phyloP scores from a whole-genome alignment of 2,113 vertebrate genomes.

The Passer montanus region DNA sequence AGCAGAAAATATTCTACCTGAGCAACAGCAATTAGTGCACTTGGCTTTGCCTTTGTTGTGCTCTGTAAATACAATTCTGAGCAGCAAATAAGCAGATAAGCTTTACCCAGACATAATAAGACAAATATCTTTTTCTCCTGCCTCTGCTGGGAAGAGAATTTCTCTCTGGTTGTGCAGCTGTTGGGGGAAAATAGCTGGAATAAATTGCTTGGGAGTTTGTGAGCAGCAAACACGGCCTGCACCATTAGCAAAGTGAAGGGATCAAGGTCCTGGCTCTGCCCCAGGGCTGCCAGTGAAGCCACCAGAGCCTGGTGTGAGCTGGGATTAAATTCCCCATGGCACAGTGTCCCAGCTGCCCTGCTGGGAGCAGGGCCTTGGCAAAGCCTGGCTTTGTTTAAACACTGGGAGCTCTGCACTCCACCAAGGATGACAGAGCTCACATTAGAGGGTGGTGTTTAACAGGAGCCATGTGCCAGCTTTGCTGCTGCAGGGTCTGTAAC shows the following conservation, averaged over 20 bases:
- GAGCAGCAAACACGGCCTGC: neutral
- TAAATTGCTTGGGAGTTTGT: neutral
- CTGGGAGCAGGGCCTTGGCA: neutral
- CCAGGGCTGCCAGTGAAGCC: neutral
- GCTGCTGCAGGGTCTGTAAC: neutral
- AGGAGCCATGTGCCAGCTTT: neutral
- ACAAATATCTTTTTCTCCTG: neutral
- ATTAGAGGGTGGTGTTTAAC: neutral
- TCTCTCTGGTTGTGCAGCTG: constrained; percentile 24
- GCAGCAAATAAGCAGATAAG: constrained; percentile 24
- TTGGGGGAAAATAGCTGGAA: constrained; percentile 18
- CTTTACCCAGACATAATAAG: neutral
- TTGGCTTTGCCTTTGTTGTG: constrained; percentile 14
- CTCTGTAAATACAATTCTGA: constrained; percentile 16
- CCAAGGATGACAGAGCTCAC: neutral
- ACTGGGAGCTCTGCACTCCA: neutral
- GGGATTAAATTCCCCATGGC: neutral
- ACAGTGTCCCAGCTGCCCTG: neutral
- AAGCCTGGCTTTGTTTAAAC: neutral
- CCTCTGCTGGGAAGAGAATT: constrained; percentile 20
- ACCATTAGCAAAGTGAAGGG: neutral
- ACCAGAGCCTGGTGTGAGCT: neutral
- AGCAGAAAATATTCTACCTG: constrained; percentile 34
- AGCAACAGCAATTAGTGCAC: constrained; percentile 41
- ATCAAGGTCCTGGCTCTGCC: neutral